phyloP scores from a whole-genome alignment of 2,797 vertebrate species.

The Naso thynnoides region DNA sequence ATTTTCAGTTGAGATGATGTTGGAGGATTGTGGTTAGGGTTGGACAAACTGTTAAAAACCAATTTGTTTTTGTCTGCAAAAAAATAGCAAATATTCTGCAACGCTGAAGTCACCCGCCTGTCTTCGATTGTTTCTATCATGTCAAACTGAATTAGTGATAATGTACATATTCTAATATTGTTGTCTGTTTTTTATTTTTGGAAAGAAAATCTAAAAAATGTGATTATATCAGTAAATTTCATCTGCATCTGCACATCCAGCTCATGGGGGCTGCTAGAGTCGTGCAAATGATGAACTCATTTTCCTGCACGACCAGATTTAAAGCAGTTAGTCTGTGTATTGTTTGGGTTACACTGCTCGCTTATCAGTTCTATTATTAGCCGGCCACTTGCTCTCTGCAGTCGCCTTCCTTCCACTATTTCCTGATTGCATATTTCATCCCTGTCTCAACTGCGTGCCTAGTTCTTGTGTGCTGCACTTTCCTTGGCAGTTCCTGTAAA shows the following conservation, averaged over 20 bases:
- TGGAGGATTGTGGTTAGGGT: constrained; percentile 35
- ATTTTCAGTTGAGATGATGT: constrained; percentile 40
- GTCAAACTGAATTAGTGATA: constrained; percentile 28
- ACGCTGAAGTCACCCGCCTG: constrained; percentile 20
- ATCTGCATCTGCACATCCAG: constrained; percentile 37
- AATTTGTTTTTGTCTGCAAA: constrained; percentile 11
- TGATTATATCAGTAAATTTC: constrained; percentile 52
- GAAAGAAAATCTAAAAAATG: constrained; percentile 25
- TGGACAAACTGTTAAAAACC: constrained; percentile 34
- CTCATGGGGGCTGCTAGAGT: constrained; percentile 36
- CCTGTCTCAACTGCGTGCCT: constrained; percentile 50
- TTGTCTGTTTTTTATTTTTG: constrained; percentile 25
- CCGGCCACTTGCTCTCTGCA: constrained; percentile 67
- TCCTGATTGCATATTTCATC: constrained; percentile 80
- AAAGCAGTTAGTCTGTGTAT: constrained; percentile 65
- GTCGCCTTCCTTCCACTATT: constrained; percentile 80
- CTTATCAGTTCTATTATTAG: constrained; percentile 84
- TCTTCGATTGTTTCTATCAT: constrained; percentile 43
- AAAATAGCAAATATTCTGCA: constrained; percentile 10
- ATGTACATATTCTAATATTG: constrained; percentile 40
- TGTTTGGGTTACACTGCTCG: constrained; percentile 72
- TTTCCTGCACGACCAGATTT: constrained; percentile 65
- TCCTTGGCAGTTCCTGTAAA: constrained; percentile 58
- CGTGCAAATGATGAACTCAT: constrained; percentile 54
- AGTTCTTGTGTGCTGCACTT: constrained; percentile 64